Evolutionary conservation across 2,888 invertebrate species (phyloP).

Genomic region (Tipula vernalis): DNA sequence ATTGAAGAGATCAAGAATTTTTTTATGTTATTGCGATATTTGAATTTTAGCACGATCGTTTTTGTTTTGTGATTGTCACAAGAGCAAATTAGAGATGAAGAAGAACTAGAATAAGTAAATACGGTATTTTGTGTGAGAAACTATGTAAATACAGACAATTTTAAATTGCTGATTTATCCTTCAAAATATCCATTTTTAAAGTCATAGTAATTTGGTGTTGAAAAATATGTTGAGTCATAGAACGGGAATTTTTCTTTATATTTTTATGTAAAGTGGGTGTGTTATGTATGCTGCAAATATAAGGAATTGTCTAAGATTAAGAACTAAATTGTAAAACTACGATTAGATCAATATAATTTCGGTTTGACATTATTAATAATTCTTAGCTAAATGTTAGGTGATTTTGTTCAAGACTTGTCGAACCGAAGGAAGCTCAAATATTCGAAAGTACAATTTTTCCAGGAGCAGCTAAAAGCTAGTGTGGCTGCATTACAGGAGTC

Average conservation of each 20-base stretch:
- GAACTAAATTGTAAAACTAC: no score
- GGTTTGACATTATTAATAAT: no score
- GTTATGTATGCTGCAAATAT: not conserved
- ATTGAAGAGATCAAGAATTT: not conserved
- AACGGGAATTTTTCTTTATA: not conserved
- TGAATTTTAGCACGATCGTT: not conserved
- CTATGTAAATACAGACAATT: not conserved
- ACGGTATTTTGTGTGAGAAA: not conserved
- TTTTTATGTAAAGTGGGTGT: not conserved
- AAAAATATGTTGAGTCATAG: not conserved
- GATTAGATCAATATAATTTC: no score
- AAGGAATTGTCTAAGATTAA: no score
- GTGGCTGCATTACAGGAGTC: no score
- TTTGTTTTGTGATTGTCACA: not conserved
- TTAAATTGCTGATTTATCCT: not conserved
- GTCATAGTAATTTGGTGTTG: not conserved
- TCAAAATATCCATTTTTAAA: not conserved
- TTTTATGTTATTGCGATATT: not conserved
- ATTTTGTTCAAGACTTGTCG: no score
- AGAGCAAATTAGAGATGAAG: not conserved
- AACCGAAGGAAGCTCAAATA: no score
- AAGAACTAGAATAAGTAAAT: not conserved
- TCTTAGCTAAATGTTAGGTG: no score
- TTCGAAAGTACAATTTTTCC: no score
- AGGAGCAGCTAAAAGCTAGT: no score